These are phyloP conservation scores for Sinonovacula constricta DNA, from an alignment of 1,140 invertebrate genomes.

Conservation along the genomic window DNA sequence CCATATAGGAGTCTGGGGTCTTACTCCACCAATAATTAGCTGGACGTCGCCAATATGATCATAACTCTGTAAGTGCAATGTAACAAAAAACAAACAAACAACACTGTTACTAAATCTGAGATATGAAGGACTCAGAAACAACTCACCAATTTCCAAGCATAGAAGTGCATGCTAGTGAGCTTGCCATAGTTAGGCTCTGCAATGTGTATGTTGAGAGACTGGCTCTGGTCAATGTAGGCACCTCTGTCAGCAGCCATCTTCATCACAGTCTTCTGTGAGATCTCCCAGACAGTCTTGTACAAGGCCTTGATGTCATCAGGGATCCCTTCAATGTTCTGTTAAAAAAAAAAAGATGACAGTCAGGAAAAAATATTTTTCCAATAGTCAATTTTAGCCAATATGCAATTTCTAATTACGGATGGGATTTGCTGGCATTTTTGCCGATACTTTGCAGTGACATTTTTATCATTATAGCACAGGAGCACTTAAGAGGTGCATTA, in stretches of 20 bases:
- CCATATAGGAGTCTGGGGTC: too few relatives aligned
- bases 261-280: constrained; percentile 95
- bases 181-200: constrained; percentile 96
- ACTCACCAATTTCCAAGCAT: constrained; percentile 94
- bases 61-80: too few relatives aligned
- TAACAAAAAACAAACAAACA: too few relatives aligned
- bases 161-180: constrained; percentile 98
- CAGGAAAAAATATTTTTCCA: too few relatives aligned
- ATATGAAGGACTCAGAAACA: background rate
- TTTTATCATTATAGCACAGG: too few relatives aligned
- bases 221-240: constrained; percentile 99
- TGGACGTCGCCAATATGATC: too few relatives aligned
- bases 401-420: too few relatives aligned
- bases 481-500: too few relatives aligned
- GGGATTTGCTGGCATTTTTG: too few relatives aligned
- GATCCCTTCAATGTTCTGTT: constrained; percentile 90
- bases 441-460: too few relatives aligned
- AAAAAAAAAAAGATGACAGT: constrained; percentile 23
- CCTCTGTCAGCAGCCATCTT: constrained; percentile 99
- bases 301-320: constrained; percentile 93
- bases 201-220: constrained; percentile 98
- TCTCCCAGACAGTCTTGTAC: constrained; percentile 99
- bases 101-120: background rate
- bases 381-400: too few relatives aligned
- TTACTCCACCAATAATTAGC: too few relatives aligned